A percentile compares a stretch with the other conserved stretches of the same genome.
These are phyloP conservation scores for Carduelis carduelis DNA, from an alignment of 2,797 vertebrate genomes.

Conservation along the genomic window DNA sequence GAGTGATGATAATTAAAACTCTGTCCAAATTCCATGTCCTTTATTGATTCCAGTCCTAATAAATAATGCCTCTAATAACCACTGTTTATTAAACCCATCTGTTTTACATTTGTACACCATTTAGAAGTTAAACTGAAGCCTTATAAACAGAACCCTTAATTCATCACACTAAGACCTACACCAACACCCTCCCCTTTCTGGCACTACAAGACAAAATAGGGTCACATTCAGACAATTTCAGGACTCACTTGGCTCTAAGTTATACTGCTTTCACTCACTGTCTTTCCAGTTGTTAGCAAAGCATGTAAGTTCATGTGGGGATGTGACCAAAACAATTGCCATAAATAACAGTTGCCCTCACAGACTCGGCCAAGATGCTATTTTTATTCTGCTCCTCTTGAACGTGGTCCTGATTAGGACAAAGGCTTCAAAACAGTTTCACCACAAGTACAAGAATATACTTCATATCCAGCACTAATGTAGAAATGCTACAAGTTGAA, in stretches of 20 bases:
- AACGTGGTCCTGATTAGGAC: background rate
- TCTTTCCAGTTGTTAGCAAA: background rate
- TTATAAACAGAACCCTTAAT: background rate
- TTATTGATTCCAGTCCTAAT: background rate
- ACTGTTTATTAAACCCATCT: background rate
- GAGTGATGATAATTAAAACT: background rate
- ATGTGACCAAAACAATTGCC: background rate
- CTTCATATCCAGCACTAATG: background rate
- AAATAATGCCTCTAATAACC: background rate
- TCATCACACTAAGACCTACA: background rate
- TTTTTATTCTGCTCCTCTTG: slow-evolving; percentile 26
- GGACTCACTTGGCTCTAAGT: background rate
- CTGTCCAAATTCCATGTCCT: background rate
- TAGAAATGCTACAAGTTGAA: background rate
- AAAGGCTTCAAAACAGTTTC: background rate
- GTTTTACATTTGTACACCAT: background rate
- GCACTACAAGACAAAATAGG: background rate
- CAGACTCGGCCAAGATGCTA: background rate
- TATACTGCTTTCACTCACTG: background rate
- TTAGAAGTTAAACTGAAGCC: background rate
- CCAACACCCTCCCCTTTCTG: background rate
- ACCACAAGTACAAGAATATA: background rate
- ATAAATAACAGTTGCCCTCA: background rate
- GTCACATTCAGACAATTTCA: background rate
- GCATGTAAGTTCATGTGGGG: background rate